phyloP scores from a whole-genome alignment of 2,888 invertebrate species.

The Matsumyia berberina region DNA sequence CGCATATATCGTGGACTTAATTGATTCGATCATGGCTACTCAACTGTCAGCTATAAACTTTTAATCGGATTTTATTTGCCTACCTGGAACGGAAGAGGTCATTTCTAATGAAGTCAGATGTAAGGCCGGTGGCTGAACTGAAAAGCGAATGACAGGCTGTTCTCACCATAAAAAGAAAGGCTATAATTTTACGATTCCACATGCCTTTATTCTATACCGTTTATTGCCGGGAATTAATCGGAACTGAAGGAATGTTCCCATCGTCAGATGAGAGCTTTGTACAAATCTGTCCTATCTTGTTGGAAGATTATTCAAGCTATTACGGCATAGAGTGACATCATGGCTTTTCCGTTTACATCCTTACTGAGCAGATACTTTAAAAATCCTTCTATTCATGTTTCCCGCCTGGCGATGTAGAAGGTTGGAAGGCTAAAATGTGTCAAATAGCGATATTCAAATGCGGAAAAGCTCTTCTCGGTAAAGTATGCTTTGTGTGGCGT shows the following conservation, averaged over 20 bases:
- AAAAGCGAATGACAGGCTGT: constrained; percentile 24
- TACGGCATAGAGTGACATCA: no score
- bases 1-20: constrained; percentile 57
- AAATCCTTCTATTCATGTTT: no score
- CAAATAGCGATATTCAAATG: no score
- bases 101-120: constrained; percentile 46
- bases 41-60: constrained; percentile 61
- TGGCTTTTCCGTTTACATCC: no score
- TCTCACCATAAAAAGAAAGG: constrained; percentile 47
- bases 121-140: constrained; percentile 30
- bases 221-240: constrained; percentile 16
- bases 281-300: background rate
- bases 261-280: background rate
- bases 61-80: constrained; percentile 49
- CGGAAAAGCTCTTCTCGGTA: no score
- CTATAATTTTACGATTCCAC: constrained; percentile 31
- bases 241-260: constrained; percentile 15
- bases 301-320: no score
- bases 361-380: no score
- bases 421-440: no score
- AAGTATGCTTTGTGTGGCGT: no score
- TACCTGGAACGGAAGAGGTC: constrained; percentile 50
- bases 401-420: no score
- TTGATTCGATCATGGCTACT: constrained; percentile 57
- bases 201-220: background rate